Base-by-base conservation (phyloP, 2,797 vertebrate genomes). In the Peromyscus nudipes region DNA sequence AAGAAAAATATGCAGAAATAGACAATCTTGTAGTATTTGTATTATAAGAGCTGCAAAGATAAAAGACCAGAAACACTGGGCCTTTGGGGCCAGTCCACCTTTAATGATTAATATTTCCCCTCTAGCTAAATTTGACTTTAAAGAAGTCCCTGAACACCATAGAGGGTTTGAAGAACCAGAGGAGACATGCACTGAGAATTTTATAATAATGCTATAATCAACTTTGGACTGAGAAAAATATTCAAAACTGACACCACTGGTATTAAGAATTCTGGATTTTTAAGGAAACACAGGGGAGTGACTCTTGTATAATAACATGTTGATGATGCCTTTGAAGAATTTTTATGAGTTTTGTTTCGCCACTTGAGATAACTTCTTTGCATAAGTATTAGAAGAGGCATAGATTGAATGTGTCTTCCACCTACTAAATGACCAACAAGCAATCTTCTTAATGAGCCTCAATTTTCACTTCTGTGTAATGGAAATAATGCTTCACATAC, bases 61-160 rank as follows among this genome's bases (percentile, higher is more conserved):
- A 93, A 97, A 97, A 97, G 94, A 96, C 95, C 73, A 95, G 96
- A 94, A 85, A 46, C 29, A 69, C 65, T 85, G 96, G 88, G 89
- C 76, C 96, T 96, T 85, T 97, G 97, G 94, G 94, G 37, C 91
- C 52, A n/a, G 55, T 96, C 67, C 31, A 97, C 64, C 76, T 97
- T 97, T 97, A 97, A 98, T 97, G 96, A 98, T 98, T 97, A 95
- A 97, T 98, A 94, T 96, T 97, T 94, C n/a, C 94, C 97, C 94
- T 98, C 91, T 52, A 96, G 97, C 96, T 94, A 97, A 97, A 97
- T 98, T 96, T 97, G 73, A 96, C 97, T 97, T 97, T 97, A 96
- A 98, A 98, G 95, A 79, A 97, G 95, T 97, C 80, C 89, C 90
- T 80, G 77, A 65, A 71, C 84, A 93, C 89, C 37, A 89, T 77